A percentile compares a stretch with the other conserved stretches of the same genome.
Evolutionary conservation across 2,797 vertebrate species (phyloP).

Genomic region (Capromys pilorides): DNA sequence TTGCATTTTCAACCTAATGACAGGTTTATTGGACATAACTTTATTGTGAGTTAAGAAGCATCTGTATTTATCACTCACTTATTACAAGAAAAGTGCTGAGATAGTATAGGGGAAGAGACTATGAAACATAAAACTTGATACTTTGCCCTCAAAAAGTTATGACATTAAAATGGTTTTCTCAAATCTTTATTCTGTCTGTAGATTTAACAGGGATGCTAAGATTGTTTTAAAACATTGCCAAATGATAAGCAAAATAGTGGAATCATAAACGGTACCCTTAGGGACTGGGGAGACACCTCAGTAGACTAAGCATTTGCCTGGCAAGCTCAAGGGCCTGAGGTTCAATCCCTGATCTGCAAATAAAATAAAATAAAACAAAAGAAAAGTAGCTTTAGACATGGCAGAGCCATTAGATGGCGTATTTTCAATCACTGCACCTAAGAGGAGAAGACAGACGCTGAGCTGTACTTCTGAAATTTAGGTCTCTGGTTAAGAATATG

Average conservation of each 20-base stretch:
- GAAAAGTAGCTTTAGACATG: slow-evolving; percentile 15
- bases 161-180: slow-evolving; percentile 10
- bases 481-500: background rate
- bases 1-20: background rate
- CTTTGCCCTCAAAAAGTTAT: slow-evolving; percentile 20
- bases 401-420: background rate
- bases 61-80: background rate
- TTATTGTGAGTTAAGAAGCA: background rate
- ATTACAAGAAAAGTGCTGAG: background rate
- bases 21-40: background rate
- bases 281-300: background rate
- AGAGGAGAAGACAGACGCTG: background rate
- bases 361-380: no score
- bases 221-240: slow-evolving; percentile 24
- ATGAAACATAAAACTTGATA: background rate
- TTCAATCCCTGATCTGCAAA: no score
- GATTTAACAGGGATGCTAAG: background rate
- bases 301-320: no score
- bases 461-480: slow-evolving; percentile 27
- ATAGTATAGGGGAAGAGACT: background rate
- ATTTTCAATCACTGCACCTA: background rate
- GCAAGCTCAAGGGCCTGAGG: no score
- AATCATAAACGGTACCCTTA: background rate
- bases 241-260: background rate
- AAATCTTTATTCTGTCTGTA: background rate